Evolutionary conservation across 2,888 invertebrate species (phyloP).

Genomic region (Lamellibrachia columna): DNA sequence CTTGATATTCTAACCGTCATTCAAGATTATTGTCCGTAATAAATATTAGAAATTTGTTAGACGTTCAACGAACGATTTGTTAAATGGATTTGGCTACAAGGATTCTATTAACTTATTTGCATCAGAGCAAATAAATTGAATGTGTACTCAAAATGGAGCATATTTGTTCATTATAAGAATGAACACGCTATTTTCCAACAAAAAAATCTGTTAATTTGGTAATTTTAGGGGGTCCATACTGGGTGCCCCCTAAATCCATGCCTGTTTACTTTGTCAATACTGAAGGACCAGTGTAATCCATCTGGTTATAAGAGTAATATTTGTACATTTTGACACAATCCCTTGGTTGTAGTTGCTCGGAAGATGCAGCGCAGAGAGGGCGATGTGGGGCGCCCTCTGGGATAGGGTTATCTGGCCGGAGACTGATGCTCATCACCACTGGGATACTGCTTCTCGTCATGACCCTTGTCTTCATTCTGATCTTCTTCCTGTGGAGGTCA

Average conservation of each 20-base stretch:
- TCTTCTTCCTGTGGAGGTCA: slow-evolving; percentile 50
- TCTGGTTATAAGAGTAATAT: too few species aligned
- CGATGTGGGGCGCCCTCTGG: slow-evolving; percentile 16
- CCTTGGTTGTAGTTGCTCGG: slow-evolving; percentile 26
- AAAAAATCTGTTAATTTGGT: neutral
- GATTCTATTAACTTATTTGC: too few species aligned
- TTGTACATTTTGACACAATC: neutral
- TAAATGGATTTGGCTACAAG: too few species aligned
- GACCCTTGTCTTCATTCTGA: slow-evolving; percentile 40
- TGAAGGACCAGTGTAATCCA: too few species aligned
- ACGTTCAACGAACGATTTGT: too few species aligned
- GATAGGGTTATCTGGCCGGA: neutral
- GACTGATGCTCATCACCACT: slow-evolving; percentile 44
- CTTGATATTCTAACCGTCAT: too few species aligned
- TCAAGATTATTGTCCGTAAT: too few species aligned
- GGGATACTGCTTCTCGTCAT: slow-evolving; percentile 40
- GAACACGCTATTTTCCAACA: too few species aligned
- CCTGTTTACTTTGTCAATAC: neutral
- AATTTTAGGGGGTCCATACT: too few species aligned
- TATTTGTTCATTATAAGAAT: neutral
- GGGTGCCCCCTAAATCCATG: too few species aligned
- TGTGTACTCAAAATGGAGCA: neutral
- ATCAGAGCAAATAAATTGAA: neutral
- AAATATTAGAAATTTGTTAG: too few species aligned
- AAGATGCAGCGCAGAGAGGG: slow-evolving; percentile 22